Base-by-base conservation (phyloP, 2,797 vertebrate species). In the Neomorphus geoffroyi region DNA sequence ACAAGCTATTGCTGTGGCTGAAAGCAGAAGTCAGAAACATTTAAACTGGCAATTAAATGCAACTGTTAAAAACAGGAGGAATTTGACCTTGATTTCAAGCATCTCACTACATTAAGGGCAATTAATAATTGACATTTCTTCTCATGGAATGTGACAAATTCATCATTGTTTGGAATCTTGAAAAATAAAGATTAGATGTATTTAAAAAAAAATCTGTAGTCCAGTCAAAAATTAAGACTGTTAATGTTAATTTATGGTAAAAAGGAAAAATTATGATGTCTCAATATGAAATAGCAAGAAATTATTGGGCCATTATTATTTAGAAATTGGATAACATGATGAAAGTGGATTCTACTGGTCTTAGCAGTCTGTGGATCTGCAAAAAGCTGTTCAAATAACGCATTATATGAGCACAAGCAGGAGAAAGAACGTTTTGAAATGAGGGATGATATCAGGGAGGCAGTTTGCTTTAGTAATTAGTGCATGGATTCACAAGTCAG, bases 391-490 rank as follows among this genome's bases (percentile, higher is more conserved):
- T 93, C 22, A 75, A 56, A 82, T 71, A 74, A 86, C 11, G 27
- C 24, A 70, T 13, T 9, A 14, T 70, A 22, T 16, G 32, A 84
- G 28, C 53, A 28, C 13, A 75, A 80, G 85, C 23, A 91, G 48
- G 19, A 83, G 18, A 71, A 1, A 32, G 30, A 78, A 39, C 11
- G 30, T 56, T 92, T 41, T 64, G 48, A 92, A 93, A 18, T 50
- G 87, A 91, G 88, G 56, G 80, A 43, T 84, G 62, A 70, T 85
- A 90, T 18, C 92, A 86, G 57, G 51, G 70, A 95, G 37, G 35
- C 72, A 92, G 58, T 26, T 39, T 93, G 80, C 13, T 65, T 93
- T 88, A 91, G 89, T 53, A 94, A 94, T 95, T 96, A 92, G 70
- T 30, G 64, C 73, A 45, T 4, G 1, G 66, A 90, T 91, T 88